A percentile compares a stretch with the other conserved stretches of the same genome.
Conservation (phyloP, 1,140 invertebrate species). For the Conus betulinus region DNA sequence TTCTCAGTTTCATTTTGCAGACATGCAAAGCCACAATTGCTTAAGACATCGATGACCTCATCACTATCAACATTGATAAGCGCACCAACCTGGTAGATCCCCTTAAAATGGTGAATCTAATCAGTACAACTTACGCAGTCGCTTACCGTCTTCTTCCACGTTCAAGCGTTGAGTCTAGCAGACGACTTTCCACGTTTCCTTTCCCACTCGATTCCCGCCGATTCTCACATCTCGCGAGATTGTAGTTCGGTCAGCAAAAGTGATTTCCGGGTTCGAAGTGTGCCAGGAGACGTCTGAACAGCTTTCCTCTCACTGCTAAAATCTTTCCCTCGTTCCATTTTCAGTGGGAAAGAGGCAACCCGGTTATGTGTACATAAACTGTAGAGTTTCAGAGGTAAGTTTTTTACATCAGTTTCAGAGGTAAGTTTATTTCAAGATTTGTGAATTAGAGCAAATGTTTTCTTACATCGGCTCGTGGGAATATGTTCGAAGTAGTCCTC, state of each 20-base stretch:
- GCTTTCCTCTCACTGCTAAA: background rate
- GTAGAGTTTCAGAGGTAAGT: background rate
- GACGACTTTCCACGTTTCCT: conserved; percentile 20
- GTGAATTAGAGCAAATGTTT: background rate
- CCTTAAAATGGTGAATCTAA: no score
- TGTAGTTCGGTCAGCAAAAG: background rate
- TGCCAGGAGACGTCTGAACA: conserved; percentile 1
- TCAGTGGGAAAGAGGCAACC: background rate
- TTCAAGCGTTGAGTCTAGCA: background rate
- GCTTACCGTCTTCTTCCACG: no score
- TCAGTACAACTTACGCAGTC: no score
- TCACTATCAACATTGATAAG: no score
- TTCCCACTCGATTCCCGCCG: conserved; percentile 2
- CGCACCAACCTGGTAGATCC: no score
- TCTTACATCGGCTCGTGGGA: background rate
- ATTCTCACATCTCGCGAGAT: conserved; percentile 26
- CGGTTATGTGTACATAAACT: conserved; percentile 5
- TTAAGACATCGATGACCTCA: no score
- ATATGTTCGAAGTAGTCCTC: background rate
- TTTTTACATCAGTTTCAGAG: no score
- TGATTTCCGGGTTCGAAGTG: conserved; percentile 35
- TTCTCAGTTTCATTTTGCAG: no score
- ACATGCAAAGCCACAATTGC: no score
- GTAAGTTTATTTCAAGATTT: background rate
- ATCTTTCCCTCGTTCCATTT: background rate